A percentile compares a stretch with the other conserved stretches of the same genome.
Evolutionary conservation across 2,888 invertebrate species (phyloP).

Genomic region (Athalia cordata): DNA sequence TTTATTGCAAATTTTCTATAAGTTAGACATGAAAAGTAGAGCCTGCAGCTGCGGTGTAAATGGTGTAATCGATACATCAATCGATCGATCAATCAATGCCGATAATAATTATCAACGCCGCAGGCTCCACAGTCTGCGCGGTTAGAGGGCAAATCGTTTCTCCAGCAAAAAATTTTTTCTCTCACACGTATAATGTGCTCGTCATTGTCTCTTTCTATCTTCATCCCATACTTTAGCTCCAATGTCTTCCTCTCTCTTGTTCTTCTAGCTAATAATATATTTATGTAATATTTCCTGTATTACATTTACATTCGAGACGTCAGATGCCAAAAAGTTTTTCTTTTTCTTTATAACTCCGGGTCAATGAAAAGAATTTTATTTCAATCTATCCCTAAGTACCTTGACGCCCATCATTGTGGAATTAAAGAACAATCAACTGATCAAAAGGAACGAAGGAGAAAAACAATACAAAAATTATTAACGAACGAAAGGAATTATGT

Average conservation of each 20-base stretch:
- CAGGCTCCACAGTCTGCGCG: no score
- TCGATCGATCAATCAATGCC: slow-evolving; percentile 28
- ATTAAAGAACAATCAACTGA: slow-evolving; percentile 7
- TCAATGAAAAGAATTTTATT: neutral
- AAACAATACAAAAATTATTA: neutral
- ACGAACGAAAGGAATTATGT: neutral
- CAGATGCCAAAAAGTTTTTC: neutral
- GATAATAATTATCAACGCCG: slow-evolving; percentile 26
- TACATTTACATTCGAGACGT: no score
- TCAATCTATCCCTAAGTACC: neutral
- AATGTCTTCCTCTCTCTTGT: no score
- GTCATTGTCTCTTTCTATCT: no score
- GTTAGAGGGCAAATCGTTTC: no score
- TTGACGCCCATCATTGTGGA: neutral
- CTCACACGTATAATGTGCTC: no score
- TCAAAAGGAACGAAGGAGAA: neutral
- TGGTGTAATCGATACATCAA: neutral
- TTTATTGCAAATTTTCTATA: slow-evolving; percentile 13
- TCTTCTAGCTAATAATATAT: no score
- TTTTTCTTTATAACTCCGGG: neutral
- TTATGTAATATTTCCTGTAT: no score
- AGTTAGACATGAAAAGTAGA: no score
- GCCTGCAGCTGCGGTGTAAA: no score
- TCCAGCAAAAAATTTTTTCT: no score
- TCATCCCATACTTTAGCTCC: no score